Base-by-base conservation (phyloP, 2,113 vertebrate genomes). In the Corythornis cristatus region DNA sequence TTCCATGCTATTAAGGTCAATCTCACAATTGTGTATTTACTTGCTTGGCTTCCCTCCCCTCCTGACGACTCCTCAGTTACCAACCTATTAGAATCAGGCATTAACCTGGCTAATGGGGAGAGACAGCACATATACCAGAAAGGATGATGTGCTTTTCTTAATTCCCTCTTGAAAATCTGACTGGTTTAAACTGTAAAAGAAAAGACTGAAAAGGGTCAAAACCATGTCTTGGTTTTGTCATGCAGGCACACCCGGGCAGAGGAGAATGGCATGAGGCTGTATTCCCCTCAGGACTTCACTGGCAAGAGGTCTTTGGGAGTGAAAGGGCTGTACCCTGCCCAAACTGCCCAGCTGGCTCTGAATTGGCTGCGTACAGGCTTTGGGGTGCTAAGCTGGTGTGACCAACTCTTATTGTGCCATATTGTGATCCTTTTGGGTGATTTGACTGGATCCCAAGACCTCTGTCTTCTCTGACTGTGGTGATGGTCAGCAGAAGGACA, bases 41-140 rank as follows among this genome's bases (percentile, higher is more conserved):
- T 91, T 91, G 85, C 92, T 91, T 86, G 83, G 51, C 72, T 95
- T 83, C 79, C 33, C 37, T n/a, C 88, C 67, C 71, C 67, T 96
- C 82, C 80, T 0, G 6, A 25, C 2, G 31, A 9, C 60, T 88
- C 88, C 80, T 93, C 43, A 37, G 88, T 88, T 88, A 89, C 56
- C 72, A 78, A 43, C 35, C 62, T 81, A 71, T 95, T 94, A 87
- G 85, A 85, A 81, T 60, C 75, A 83, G 33, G 46, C 76, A 80
- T 93, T 96, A 94, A 87, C 82, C 89, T 87, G 82, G 71, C 85
- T 95, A 96, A 88, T 93, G 87, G 81, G 51, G 64, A 92, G 82
- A 94, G 89, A 85, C 91, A 80, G 67, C 84, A 93, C 85, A 91
- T 80, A 93, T 80, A 93, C 71, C 37, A 91, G 81, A 51, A 93